Base-by-base conservation (phyloP, 2,113 vertebrate species). In the Pica pica region DNA sequence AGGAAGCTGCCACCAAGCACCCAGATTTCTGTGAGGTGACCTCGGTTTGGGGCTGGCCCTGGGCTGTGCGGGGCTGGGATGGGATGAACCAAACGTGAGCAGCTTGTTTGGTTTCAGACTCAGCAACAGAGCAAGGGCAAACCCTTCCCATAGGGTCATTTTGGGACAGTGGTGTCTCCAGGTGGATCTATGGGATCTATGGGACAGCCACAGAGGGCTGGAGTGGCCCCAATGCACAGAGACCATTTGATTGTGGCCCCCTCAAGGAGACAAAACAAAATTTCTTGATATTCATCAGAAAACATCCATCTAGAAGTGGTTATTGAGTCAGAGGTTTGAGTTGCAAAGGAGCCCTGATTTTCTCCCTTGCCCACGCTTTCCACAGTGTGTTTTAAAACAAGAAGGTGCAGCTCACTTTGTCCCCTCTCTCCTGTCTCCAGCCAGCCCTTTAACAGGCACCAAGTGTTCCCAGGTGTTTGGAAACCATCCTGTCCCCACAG, bases 251-350 rank as follows among this genome's bases (percentile, higher is more conserved):
- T 7, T 74, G 50, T 21, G 47, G 57, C 7, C 16, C 68, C 44
- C 23, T 61, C 13, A 42, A 75, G 22, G 19, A 64, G 14, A 53
- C 1, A 7, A 41, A 63, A 16, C 16, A 35, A 52, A 41, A 59
- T 2, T 57, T 63, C 18, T 27, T 33, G 9, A 2, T 37, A 37
- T 24, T 73, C 4, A 7, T 21, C 13, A 68, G 49, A 87, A 46
- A 0, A 2, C 0, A 2, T 9, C 52, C 18, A 35, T 28, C 52
- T 74, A 49, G 53, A 78, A n/a, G 14, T 11, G 19, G 1, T 56
- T 53, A 6, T 59, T 17, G 91, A 68, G 49, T 12, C 65, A 79
- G 86, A 33, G 22, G 44, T 27, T 7, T 33, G 49, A 69, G 24
- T 39, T 44, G 39, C 1, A 9, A 33, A n/a, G 39, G 60, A 39